These are phyloP conservation scores for Siniperca undulata DNA, from an alignment of 2,797 vertebrate species.

Conservation along the genomic window DNA sequence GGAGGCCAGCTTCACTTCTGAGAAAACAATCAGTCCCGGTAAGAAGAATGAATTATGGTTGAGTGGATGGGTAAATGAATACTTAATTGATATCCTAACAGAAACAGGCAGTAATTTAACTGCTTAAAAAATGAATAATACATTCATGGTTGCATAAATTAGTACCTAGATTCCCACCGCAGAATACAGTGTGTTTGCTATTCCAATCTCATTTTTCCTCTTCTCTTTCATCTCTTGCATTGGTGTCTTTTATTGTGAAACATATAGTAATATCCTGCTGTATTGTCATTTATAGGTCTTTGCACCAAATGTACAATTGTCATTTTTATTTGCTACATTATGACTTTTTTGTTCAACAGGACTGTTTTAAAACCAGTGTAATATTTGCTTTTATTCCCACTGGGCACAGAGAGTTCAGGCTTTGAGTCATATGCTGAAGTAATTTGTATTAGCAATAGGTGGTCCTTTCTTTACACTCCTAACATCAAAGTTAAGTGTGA, in stretches of 20 bases:
- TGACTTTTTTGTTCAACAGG: neutral
- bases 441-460: neutral
- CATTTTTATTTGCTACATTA: neutral
- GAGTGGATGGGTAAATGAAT: constrained; percentile 11
- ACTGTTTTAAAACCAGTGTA: neutral
- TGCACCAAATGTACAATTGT: neutral
- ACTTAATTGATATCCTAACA: constrained; percentile 7
- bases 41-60: constrained; percentile 31
- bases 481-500: constrained; percentile 23
- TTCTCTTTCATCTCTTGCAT: neutral
- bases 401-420: neutral
- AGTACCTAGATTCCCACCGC: neutral
- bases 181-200: neutral
- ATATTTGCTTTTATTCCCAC: neutral
- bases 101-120: constrained; percentile 9
- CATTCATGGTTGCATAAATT: constrained; percentile 9
- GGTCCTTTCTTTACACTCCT: neutral
- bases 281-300: neutral
- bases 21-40: constrained; percentile 84
- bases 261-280: neutral
- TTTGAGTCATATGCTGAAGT: neutral
- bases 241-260: neutral
- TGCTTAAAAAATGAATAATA: constrained; percentile 22
- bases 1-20: constrained; percentile 76
- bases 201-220: neutral